These are phyloP conservation scores for Microctenopoma stevenorrisi DNA, from an alignment of 2,797 vertebrate genomes.

Conservation along the genomic window DNA sequence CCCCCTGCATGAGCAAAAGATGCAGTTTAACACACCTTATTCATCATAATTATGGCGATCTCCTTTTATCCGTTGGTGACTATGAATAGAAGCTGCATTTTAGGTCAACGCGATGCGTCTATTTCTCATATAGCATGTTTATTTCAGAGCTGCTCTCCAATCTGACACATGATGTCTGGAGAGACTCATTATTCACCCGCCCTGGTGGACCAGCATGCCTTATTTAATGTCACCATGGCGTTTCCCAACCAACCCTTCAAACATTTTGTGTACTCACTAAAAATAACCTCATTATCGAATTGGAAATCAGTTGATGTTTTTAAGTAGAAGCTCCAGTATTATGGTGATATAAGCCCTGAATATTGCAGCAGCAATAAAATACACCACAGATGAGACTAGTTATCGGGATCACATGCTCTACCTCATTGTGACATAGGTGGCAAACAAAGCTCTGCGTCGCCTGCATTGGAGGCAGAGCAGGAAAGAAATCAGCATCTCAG, in stretches of 20 bases:
- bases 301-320: slow-evolving; percentile 39
- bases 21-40: too few species aligned
- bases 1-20: too few species aligned
- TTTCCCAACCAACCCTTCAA: not conserved
- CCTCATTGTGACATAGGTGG: too few species aligned
- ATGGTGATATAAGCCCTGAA: not conserved
- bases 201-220: not conserved
- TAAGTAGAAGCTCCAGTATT: not conserved
- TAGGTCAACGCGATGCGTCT: slow-evolving; percentile 25
- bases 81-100: slow-evolving; percentile 30
- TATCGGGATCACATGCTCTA: too few species aligned
- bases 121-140: slow-evolving; percentile 16
- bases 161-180: slow-evolving; percentile 2
- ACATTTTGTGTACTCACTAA: slow-evolving; percentile 27
- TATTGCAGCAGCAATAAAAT: not conserved
- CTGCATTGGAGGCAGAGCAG: too few species aligned
- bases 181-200: slow-evolving; percentile 34
- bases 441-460: too few species aligned
- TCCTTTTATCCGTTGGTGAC: too few species aligned
- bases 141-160: slow-evolving; percentile 18
- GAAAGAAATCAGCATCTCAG: too few species aligned
- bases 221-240: slow-evolving; percentile 11
- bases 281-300: slow-evolving; percentile 44
- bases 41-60: too few species aligned
- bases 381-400: not conserved